Conservation (phyloP, 2,113 vertebrate genomes). For the Malurus cyaneus region DNA sequence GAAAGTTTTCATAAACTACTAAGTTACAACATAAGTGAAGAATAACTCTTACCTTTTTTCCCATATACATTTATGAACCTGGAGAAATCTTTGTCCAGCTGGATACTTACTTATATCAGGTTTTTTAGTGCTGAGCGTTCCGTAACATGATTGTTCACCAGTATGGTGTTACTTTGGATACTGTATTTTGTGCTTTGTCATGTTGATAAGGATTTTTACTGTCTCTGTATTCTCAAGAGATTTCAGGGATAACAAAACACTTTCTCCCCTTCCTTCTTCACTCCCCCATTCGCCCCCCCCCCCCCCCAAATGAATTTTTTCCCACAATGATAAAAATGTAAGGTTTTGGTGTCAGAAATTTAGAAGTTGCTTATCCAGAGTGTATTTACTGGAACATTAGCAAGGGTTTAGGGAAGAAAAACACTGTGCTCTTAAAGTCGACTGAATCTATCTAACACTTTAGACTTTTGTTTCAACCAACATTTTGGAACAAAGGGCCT, state of each 20-base stretch:
- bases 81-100: background rate
- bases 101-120: background rate
- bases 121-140: background rate
- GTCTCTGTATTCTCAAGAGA: background rate
- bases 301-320: background rate
- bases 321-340: background rate
- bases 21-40: background rate
- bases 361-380: background rate
- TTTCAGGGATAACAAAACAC: background rate
- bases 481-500: background rate
- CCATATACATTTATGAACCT: background rate
- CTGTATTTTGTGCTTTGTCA: background rate
- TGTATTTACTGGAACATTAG: background rate
- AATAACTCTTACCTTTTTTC: background rate
- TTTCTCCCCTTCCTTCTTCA: rapidly evolving
- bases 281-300: rapidly evolving
- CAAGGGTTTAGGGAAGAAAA: background rate
- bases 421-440: background rate
- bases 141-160: background rate
- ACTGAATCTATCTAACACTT: background rate
- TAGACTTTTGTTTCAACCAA: background rate
- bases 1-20: background rate
- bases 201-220: background rate
- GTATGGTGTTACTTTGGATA: background rate
- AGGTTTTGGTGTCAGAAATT: background rate